These are phyloP conservation scores for Oncorhynchus masou DNA, from an alignment of 2,113 vertebrate genomes.

Conservation along the genomic window DNA sequence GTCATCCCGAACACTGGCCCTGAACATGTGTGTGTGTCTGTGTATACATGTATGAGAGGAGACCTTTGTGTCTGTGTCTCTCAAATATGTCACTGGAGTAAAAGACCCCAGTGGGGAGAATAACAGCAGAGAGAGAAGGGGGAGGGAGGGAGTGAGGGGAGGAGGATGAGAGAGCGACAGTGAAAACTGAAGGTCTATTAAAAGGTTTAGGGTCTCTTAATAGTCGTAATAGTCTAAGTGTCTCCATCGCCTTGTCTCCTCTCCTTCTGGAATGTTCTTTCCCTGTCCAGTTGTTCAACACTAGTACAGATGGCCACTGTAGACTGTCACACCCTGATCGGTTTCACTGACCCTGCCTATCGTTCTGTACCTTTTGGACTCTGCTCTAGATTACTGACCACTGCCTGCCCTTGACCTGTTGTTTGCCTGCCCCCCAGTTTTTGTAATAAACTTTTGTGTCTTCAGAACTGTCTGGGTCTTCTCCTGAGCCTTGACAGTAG, in stretches of 20 bases:
- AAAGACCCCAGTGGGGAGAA: constrained; percentile 8
- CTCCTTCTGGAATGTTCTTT: no score
- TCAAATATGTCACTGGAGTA: constrained; percentile 16
- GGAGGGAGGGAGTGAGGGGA: not conserved
- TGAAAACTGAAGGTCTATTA: not conserved
- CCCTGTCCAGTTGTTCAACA: no score
- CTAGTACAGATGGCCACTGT: not conserved
- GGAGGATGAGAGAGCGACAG: not conserved
- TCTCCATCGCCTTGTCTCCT: no score
- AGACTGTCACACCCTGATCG: no score
- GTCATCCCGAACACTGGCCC: not conserved
- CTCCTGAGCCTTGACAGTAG: not conserved
- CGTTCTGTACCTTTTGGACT: no score
- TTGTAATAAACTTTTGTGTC: no score
- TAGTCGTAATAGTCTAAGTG: not conserved
- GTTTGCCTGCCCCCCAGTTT: no score
- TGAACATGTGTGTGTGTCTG: constrained; percentile 8
- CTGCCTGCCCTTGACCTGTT: no score
- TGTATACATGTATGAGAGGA: not conserved
- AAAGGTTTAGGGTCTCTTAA: no score
- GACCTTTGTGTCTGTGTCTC: constrained; percentile 20
- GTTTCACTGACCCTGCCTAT: no score
- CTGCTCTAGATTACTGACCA: no score
- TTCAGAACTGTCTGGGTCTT: no score
- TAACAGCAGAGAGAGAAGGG: not conserved